Evolutionary conservation across 2,888 invertebrate species (phyloP).

Genomic region (Orthonychiurus folsomi): DNA sequence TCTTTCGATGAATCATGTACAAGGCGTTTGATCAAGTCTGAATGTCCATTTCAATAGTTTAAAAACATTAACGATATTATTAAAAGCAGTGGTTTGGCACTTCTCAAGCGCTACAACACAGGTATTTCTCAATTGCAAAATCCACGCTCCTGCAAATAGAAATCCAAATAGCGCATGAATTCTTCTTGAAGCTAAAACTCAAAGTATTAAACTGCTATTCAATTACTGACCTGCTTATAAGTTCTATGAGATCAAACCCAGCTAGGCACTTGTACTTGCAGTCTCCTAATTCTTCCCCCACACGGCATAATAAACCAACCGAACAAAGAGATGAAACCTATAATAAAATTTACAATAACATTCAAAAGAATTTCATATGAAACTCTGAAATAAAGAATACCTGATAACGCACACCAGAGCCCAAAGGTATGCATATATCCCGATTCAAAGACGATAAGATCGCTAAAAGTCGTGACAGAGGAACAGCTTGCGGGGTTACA

Average conservation of each 20-base stretch:
- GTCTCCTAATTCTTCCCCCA: background rate
- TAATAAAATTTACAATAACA: background rate
- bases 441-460: background rate
- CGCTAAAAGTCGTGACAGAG: background rate
- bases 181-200: background rate
- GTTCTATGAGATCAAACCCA: background rate
- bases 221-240: background rate
- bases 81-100: too few relatives aligned
- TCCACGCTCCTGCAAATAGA: background rate
- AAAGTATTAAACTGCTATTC: background rate
- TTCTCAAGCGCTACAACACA: background rate
- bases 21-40: too few relatives aligned
- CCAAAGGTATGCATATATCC: background rate
- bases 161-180: background rate
- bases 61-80: too few relatives aligned
- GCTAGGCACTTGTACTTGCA: background rate
- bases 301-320: background rate
- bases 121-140: background rate
- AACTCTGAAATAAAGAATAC: too few relatives aligned
- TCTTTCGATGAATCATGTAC: too few relatives aligned
- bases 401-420: background rate
- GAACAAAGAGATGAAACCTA: background rate
- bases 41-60: too few relatives aligned
- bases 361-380: too few relatives aligned
- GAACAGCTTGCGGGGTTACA: background rate